Base-by-base conservation (phyloP, 1,140 invertebrate genomes). In the Frieseomelitta varia region DNA sequence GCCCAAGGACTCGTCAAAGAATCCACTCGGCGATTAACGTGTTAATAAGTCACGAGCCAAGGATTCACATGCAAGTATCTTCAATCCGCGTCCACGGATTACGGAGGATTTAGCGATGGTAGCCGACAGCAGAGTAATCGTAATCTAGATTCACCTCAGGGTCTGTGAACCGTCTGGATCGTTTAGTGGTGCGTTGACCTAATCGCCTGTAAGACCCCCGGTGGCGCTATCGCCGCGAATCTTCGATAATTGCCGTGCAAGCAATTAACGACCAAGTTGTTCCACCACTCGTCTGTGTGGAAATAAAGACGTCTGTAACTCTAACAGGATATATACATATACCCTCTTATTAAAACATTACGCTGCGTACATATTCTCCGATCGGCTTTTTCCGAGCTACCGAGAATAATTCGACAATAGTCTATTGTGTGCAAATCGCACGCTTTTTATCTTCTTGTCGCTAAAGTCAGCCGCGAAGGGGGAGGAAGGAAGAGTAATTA, bases 201-300 rank as follows among this genome's bases (percentile, higher is more conserved):
- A 88, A 88, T 88, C 74, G 55, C 30, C 56, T 56, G 58, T 73
- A 81, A 80, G 63, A 27, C 12, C 39, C 12, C 39, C 8, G 4
- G 39, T 47, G 56, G 6, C 30, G 69, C 87, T 88, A 88, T 78
- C 53, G 47, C 6, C 65, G 56, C 14, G 78, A 34, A 69, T 85
- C 47, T 65, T 81, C 85, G 87, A 87, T 88, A 87, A 88, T 88
- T 87, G 77, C 69, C 8, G 51, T 12, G 61, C 56, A n/a, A 61
- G 79, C 77, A 77, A 85, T 88, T 82, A 88, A 73, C 71, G 56
- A n/a, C 12, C 4, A n/a, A 71, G 34, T 71, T 53, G 39, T 51
- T 19, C 21, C 19, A 19, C 19, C 53, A 30, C 53, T 53, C 30
- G 10, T 68, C 53, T 51, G 3, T 27, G 30, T 11, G 15, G 39